These are phyloP conservation scores for Amblyraja radiata DNA, from an alignment of 2,797 vertebrate species.

Conservation along the genomic window DNA sequence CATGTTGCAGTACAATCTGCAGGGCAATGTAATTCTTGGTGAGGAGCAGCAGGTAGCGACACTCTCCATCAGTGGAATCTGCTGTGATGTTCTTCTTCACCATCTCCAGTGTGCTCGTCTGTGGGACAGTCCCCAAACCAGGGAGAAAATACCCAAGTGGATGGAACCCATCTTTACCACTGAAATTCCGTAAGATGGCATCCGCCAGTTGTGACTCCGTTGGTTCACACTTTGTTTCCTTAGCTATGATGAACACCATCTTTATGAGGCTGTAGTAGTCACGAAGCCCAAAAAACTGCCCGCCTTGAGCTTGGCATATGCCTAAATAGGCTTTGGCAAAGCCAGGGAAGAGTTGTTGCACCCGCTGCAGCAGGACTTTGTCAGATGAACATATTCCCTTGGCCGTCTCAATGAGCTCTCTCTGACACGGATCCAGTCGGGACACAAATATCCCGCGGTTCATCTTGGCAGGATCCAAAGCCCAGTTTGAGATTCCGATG, in stretches of 20 bases:
- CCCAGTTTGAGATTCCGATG: constrained; percentile 74
- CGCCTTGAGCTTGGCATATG: constrained; percentile 50
- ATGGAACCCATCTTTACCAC: constrained; percentile 57
- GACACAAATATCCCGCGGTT: constrained; percentile 71
- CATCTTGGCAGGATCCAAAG: constrained; percentile 73
- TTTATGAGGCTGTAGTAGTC: constrained; percentile 72
- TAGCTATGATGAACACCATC: constrained; percentile 58
- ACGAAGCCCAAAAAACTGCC: constrained; percentile 70
- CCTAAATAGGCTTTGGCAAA: constrained; percentile 59
- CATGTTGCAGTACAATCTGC: constrained; percentile 59
- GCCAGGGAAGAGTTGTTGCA: constrained; percentile 58
- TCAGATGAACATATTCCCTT: constrained; percentile 65
- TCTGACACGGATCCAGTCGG: constrained; percentile 60
- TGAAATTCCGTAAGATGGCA: constrained; percentile 67
- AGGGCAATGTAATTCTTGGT: constrained; percentile 70
- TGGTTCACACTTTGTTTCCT: constrained; percentile 49
- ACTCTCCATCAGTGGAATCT: constrained; percentile 47
- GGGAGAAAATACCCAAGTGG: constrained; percentile 53
- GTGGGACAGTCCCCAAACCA: constrained; percentile 42
- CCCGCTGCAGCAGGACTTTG: constrained; percentile 48
- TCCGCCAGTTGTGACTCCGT: constrained; percentile 52
- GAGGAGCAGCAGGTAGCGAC: constrained; percentile 66
- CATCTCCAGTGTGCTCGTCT: constrained; percentile 61
- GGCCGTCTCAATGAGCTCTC: constrained; percentile 65
- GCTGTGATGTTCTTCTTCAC: constrained; percentile 57